Base-by-base conservation (phyloP, 37 sponge, comb jelly and placozoan genomes). In the Haliclona indistincta region DNA sequence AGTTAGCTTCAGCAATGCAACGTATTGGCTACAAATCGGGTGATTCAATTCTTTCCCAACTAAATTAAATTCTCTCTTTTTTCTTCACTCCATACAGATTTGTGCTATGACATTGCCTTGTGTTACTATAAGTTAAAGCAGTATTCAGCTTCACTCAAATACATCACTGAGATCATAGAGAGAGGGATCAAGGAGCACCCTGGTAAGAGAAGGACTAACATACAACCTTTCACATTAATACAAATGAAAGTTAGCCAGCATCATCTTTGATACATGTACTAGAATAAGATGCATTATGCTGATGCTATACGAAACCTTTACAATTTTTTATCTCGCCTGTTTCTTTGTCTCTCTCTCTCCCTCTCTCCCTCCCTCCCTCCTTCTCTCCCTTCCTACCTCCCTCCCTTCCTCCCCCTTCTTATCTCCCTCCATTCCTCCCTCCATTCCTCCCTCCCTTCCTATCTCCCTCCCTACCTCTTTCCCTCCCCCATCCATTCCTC, bases 81-180 rank as follows among this genome's bases (percentile, higher is more conserved):
- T 10, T 7, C 20, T 25, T 45, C 71, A 44, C 19, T 38, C 30
- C 13, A 3, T 26, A 11, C 28, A 70, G 40, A 70, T 38, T 13
- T 70, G 10, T 70, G 71, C 20, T 70, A 15, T 26, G 4, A 29
- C 26, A 56, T 70, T 28, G 39, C 67, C 11, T 20, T 58, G 23
- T 58, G 95, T 54, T 86, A 98, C 70, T 98, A 98, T 79, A 84
- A 77, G 71, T 77, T 94, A 88, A 94, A 81, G 68, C 87, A 89
- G 64, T 91, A 90, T 65, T 86, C 95, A 0, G 67, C 80, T 8
- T 66, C 99, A 33, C 90, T 94, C 47, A 98, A 98, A 74, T 78
- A 86, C 85, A 94, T 98, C 40, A 83, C 93, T 35, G 99, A 98
- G 54, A 81, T 98, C 51, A 86, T 98, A 23, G 99, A 98, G 81